A percentile compares a stretch with the other conserved stretches of the same genome.
phyloP scores from a whole-genome alignment of 2,888 invertebrate species.

The Sinhomidia bicolor region DNA sequence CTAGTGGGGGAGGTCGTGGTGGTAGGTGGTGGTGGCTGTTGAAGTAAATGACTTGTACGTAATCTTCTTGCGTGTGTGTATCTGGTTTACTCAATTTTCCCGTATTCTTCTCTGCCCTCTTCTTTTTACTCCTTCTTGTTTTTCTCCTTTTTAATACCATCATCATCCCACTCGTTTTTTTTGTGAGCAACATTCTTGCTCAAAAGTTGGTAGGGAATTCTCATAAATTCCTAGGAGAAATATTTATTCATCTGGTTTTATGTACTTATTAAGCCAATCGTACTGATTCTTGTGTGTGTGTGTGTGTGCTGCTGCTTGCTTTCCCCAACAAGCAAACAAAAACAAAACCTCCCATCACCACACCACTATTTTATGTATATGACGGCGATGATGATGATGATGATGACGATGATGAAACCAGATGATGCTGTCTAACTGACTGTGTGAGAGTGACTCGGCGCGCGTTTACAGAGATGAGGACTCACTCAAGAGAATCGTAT shows the following conservation, averaged over 20 bases:
- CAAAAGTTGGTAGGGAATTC: conserved; percentile 27
- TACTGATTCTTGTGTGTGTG: background rate
- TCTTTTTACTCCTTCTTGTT: conserved; percentile 4
- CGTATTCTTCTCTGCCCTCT: background rate
- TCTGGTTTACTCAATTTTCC: conserved; percentile 16
- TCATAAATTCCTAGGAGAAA: conserved; percentile 48
- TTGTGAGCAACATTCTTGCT: conserved; percentile 5
- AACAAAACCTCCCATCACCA: conserved; percentile 33
- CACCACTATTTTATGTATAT: conserved; percentile 20
- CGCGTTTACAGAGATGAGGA: background rate
- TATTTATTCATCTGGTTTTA: conserved; percentile 54
- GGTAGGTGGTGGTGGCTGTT: background rate
- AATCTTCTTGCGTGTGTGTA: conserved; percentile 15
- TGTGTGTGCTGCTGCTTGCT: background rate
- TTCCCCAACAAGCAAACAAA: background rate
- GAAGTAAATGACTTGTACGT: conserved; percentile 32
- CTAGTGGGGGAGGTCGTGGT: background rate
- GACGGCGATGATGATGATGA: background rate
- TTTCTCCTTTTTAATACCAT: background rate
- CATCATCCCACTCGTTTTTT: background rate
- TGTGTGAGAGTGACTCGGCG: conserved; percentile 23
- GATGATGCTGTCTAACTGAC: conserved; percentile 49
- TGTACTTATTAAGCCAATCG: conserved; percentile 42
- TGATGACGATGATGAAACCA: conserved; percentile 18
- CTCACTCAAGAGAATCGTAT: background rate